Evolutionary conservation across 2,888 invertebrate species (phyloP), one percentile per base, ranked within the genome.

Genomic region (Iphiclides podalirius): DNA sequence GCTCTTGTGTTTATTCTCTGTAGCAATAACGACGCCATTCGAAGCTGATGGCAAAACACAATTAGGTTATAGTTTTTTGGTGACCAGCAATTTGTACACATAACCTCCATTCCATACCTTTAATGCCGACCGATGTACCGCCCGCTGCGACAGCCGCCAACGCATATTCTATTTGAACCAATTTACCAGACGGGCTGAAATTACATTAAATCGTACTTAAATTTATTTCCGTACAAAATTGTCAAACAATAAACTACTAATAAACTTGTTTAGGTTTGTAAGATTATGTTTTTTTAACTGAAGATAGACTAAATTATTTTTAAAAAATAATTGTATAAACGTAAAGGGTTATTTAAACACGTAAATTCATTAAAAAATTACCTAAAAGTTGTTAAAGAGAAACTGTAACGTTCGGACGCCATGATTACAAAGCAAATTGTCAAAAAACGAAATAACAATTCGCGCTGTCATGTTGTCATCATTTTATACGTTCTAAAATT

Each of bases 101-200:
- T 76, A 78, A 79, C 76, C 75, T 56, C 31, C 14, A 44, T 14
- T 8, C 8, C 8, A 72, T 83, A 96, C 96, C 96, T 93, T 98
- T 98, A 51, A 99, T 98, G 33, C 99, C 99, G 59, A 99, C 99
- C 51, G 99, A 98, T 1, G 99, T 98, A 2, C 99, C 98, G 53
- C 99, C 99, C 55, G 98, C 97, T 52, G 98, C 96, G 16, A 99
- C 99, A 20, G 99, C 99, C 47, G 98, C 98, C 79, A 99, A 90
- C 2, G 99, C 99, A 95, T 99, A 99, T 90, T 99, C 99, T 66
- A 99, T 98, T 89, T 99, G 99, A 47, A 99, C 99, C 67, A 99
- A 90, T 89, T 99, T 99, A 60, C 99, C 99, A 15, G 99, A 99
- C 12, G 99, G 99, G 78, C 99, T 99, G 88, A 17, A 90, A 89